phyloP scores from a whole-genome alignment of 2,888 invertebrate genomes.

The Geotrupes spiniger region DNA sequence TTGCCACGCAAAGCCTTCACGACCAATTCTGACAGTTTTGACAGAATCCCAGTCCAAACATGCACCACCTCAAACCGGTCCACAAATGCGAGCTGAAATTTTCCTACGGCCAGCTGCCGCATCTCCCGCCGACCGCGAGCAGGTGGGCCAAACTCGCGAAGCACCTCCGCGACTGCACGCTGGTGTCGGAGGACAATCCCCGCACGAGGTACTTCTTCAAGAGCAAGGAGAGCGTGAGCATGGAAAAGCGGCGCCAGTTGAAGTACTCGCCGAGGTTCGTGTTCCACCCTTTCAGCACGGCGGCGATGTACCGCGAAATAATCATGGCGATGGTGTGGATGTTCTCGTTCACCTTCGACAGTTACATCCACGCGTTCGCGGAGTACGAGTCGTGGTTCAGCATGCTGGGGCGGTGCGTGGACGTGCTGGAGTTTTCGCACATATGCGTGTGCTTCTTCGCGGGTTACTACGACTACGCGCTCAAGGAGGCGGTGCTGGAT shows the following conservation, averaged over 20 bases:
- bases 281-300: slow-evolving; percentile 10
- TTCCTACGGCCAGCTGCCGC: too few relatives aligned
- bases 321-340: slow-evolving; percentile 14
- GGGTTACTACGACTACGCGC: slow-evolving; percentile 8
- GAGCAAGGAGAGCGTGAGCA: slow-evolving; percentile 8
- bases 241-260: slow-evolving; percentile 5
- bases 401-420: not conserved
- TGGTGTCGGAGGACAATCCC: slow-evolving; percentile 9
- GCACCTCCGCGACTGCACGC: not conserved
- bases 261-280: slow-evolving; percentile 1
- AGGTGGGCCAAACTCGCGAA: not conserved
- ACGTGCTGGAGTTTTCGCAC: slow-evolving; percentile 6
- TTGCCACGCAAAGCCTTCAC: too few relatives aligned
- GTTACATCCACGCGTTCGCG: slow-evolving; percentile 2
- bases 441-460: slow-evolving; percentile 3
- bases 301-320: slow-evolving; percentile 11
- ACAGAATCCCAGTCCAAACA: too few relatives aligned
- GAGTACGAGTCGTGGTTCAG: not conserved
- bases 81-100: slow-evolving; percentile 10
- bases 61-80: not conserved
- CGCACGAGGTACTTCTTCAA: slow-evolving; percentile 2
- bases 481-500: slow-evolving; percentile 2
- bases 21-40: too few relatives aligned
- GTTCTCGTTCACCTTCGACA: slow-evolving; percentile 6
- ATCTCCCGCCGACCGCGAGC: slow-evolving; percentile 6